Percentiles rank a stretch among this genome's conserved stretches.
These are phyloP conservation scores for Antedon bifida DNA, from an alignment of 35 echinoderm and acorn worm genomes.

Conservation along the genomic window DNA sequence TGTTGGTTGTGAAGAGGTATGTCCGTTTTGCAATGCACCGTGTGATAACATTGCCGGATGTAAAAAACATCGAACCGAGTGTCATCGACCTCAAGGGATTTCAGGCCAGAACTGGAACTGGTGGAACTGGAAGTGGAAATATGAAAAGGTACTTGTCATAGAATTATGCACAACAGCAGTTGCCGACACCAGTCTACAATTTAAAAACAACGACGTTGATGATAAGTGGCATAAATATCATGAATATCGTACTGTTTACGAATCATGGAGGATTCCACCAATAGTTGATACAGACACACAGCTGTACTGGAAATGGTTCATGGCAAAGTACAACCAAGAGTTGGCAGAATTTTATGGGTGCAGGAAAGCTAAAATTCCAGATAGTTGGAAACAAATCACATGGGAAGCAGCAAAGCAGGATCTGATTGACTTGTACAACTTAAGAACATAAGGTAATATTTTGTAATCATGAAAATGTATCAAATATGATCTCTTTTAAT, in stretches of 20 bases:
- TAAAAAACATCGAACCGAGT: constrained; percentile 1
- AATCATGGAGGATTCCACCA: background rate
- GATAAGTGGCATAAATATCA: background rate
- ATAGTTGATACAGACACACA: background rate
- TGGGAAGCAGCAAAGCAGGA: background rate
- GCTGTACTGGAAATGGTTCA: constrained; percentile 32
- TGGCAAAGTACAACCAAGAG: background rate
- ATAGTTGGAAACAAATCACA: background rate
- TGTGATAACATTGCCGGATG: constrained; percentile 11
- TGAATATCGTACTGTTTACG: background rate
- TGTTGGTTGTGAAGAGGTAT: constrained; percentile 6
- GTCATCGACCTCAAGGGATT: constrained; percentile 12
- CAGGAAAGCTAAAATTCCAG: background rate
- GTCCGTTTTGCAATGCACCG: constrained; percentile 33
- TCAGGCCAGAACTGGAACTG: background rate
- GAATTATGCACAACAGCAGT: background rate
- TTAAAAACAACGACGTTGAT: background rate
- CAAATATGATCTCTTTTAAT: too few relatives aligned
- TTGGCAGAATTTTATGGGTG: background rate
- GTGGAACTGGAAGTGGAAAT: background rate
- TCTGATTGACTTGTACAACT: background rate
- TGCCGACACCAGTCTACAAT: background rate
- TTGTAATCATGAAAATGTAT: too few relatives aligned
- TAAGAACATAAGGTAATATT: too few relatives aligned
- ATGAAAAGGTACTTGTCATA: background rate